phyloP scores from a whole-genome alignment of 2,113 vertebrate species.

The Brachyhypopomus occidentalis region DNA sequence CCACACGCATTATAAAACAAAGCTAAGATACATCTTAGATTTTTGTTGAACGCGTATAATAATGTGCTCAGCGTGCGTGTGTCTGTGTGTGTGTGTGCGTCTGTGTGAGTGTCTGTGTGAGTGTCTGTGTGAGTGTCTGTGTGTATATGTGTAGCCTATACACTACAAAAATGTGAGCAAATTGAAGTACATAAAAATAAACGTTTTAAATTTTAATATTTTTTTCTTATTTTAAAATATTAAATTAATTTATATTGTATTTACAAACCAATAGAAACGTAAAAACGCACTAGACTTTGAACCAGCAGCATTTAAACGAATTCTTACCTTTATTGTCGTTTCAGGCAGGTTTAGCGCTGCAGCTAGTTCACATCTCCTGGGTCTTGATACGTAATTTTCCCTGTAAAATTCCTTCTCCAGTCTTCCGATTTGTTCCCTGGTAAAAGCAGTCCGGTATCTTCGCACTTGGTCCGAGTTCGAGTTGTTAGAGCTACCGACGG shows the following conservation, averaged over 20 bases:
- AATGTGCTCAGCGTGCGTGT: not conserved
- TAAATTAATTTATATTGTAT: not conserved
- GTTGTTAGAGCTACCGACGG: conserved; percentile 80
- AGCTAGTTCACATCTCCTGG: conserved; percentile 93
- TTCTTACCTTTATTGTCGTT: conserved; percentile 94
- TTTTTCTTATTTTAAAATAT: not conserved
- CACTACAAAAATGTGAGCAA: not conserved
- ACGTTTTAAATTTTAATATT: not conserved
- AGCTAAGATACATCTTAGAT: no score
- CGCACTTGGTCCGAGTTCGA: conserved; percentile 87
- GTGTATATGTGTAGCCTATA: conserved; percentile 4
- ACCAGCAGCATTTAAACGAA: not conserved
- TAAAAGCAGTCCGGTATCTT: conserved; percentile 89
- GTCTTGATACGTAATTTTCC: conserved; percentile 92
- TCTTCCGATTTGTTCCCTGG: conserved; percentile 86
- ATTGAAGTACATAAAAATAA: not conserved
- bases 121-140: not conserved
- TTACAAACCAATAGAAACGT: not conserved
- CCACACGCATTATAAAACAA: no score
- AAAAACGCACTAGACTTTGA: not conserved
- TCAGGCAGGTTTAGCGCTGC: conserved; percentile 95
- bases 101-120: not conserved
- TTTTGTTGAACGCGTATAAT: not conserved
- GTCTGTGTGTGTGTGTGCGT: not conserved
- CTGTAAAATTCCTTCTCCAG: conserved; percentile 92